Evolutionary conservation across 53 echinoderm and acorn worm species (phyloP).

Genomic region (Pentamera pediparva): DNA sequence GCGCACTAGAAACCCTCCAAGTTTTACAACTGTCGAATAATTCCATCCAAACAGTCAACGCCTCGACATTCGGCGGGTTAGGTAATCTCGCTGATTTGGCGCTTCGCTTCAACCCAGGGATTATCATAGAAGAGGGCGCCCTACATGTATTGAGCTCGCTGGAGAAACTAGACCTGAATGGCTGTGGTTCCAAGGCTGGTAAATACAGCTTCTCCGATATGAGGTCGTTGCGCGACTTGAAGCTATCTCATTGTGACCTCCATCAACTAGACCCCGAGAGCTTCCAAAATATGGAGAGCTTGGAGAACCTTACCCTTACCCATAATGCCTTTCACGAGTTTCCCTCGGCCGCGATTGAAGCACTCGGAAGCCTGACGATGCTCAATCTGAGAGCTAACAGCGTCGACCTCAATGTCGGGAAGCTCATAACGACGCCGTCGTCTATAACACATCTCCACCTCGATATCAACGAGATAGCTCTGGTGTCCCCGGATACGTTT

Average conservation of each 20-base stretch:
- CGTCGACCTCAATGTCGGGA: neutral
- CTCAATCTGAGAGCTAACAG: neutral
- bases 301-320: neutral
- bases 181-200: neutral
- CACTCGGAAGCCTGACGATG: neutral
- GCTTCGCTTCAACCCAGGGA: neutral
- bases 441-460: neutral
- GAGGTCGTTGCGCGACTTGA: neutral
- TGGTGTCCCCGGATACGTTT: neutral
- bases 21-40: neutral
- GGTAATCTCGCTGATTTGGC: neutral
- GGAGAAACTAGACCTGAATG: neutral
- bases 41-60: neutral
- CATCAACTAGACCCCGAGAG: conserved; percentile 2
- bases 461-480: neutral
- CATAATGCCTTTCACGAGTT: conserved; percentile 4
- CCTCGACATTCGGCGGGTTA: neutral
- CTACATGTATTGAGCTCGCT: neutral
- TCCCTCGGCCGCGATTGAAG: neutral
- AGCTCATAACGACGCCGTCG: neutral
- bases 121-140: neutral
- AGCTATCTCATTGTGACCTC: neutral
- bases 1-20: neutral
- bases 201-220: conserved; percentile 9
- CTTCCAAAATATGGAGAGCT: neutral